Base-by-base conservation (phyloP, 2,113 vertebrate genomes). In the Anthoscopus minutus region DNA sequence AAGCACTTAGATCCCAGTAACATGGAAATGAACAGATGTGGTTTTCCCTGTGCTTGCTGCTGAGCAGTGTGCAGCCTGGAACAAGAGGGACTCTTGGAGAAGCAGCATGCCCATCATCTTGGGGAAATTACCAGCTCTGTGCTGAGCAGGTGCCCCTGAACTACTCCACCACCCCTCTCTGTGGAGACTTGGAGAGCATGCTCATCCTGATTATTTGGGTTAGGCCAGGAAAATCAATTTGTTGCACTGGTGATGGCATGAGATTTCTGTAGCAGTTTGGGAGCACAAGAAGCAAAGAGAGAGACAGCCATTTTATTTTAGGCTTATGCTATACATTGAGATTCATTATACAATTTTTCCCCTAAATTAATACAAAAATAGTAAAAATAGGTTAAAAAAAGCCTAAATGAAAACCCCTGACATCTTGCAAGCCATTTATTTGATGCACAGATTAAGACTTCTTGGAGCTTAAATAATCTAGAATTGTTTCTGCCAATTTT, bases 341-440 rank as follows among this genome's bases (percentile, higher is more conserved):
- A 94, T 93, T 94, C 92, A 90, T 96, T 95, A 95, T 96, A 97
- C 95, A 97, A 94, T 86, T 85, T 93, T 89, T 10, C 33, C 86
- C 95, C 95, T 96, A 96, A 96, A 90, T 95, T 92, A 96, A 94
- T 97, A 96, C 95, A 97, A 97, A 97, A 97, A 96, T 96, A 96
- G 94, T 97, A 97, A 96, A 95, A 96, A 97, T 92, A 91, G 95
- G 61, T 93, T 94, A 94, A 93, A 97, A 96, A 97, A 96, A 96
- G 83, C 94, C 94, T 93, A 93, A 96, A 95, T 0, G 4, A 88
- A 95, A 92, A 17, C 95, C 93, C 94, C 95, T 95, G 95, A 95
- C 94, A 96, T 96, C 92, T 96, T 95, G 94, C 92, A 96, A 97
- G 94, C 90, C 92, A 79, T 88, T 94, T 92, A 82, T 88, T 93